These are phyloP conservation scores for Corythornis cristatus DNA, from an alignment of 2,113 vertebrate genomes.

Conservation along the genomic window DNA sequence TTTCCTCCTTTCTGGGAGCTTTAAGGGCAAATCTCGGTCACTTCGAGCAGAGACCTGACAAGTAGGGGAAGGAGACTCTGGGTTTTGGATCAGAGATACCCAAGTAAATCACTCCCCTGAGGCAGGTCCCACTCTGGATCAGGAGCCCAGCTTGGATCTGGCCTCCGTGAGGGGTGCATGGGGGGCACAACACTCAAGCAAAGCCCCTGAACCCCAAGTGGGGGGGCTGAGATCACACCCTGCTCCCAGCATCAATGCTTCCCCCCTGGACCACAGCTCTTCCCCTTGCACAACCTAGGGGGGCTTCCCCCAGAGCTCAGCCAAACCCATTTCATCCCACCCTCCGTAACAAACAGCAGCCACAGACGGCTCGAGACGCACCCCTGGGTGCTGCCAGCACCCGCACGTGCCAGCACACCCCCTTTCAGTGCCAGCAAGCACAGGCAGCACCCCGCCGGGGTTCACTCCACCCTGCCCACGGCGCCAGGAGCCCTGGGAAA, in stretches of 20 bases:
- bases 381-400: not conserved
- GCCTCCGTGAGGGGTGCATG: rapidly evolving
- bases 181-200: rapidly evolving
- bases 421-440: not conserved
- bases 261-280: too few species aligned
- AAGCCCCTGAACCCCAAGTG: not conserved
- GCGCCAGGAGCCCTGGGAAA: slow-evolving; percentile 42
- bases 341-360: not conserved
- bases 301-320: not conserved
- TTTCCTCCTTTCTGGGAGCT: not conserved
- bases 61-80: not conserved
- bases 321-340: not conserved
- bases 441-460: not conserved
- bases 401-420: slow-evolving; percentile 10
- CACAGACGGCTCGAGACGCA: not conserved
- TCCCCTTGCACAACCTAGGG: not conserved
- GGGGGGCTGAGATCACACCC: not conserved
- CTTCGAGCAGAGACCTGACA: rapidly evolving
- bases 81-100: not conserved
- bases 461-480: slow-evolving; percentile 29
- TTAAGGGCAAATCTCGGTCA: not conserved
- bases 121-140: rapidly evolving
- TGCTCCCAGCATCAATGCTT: too few species aligned
- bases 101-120: not conserved
- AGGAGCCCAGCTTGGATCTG: not conserved